Evolutionary conservation across 1,140 invertebrate species (phyloP), one percentile per base, ranked within the genome.

Genomic region (Streblospio benedicti): DNA sequence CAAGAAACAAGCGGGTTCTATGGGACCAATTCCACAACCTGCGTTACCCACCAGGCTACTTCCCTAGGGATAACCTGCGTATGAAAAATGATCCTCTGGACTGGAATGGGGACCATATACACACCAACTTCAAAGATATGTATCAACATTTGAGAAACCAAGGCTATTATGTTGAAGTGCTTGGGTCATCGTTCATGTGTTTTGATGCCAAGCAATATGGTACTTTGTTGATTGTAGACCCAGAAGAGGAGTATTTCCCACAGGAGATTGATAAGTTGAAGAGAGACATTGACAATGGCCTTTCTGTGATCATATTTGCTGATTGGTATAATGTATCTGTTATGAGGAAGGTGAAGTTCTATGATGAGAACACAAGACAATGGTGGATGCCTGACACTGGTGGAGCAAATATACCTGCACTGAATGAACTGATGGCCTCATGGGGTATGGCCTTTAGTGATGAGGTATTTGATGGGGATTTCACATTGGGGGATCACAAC

Each of bases 1-100:
- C 86, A 6, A 76, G 82, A 71, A 84, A 88, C 79, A 91, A 93
- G 74, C 81, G 93, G 49, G 86, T 97, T 60, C 78, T 97, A 0
- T 97, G 93, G 93, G 93, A 97, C 80, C 94, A 97, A 76, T 97
- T 87, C 79, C 93, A 97, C 75, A 97, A 93, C 73, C 81, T 97
- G 23, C 82, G 92, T 4, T 97, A 97, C 80, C 93, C 94, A 0
- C 90, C 93, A 0, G 92, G 93, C 0, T 97, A 96, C 79, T 94
- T 97, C 77, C 93, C 94, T 0, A 79, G 92, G 32, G 94, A 97
- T 77, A 92, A 97, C 81, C 81, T 97, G 4, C 83, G 87, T 60
- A 87, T 91, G 62, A 95, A 94, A 76, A 90, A 91, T 71, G 91
- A 96, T 78, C 93, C 93, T 0, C 80, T 97, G 0, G 94, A 97